Percentiles rank a stretch among this genome's conserved stretches.
These are phyloP conservation scores for Geotrypetes seraphini DNA, from an alignment of 2,797 vertebrate species.

Conservation along the genomic window DNA sequence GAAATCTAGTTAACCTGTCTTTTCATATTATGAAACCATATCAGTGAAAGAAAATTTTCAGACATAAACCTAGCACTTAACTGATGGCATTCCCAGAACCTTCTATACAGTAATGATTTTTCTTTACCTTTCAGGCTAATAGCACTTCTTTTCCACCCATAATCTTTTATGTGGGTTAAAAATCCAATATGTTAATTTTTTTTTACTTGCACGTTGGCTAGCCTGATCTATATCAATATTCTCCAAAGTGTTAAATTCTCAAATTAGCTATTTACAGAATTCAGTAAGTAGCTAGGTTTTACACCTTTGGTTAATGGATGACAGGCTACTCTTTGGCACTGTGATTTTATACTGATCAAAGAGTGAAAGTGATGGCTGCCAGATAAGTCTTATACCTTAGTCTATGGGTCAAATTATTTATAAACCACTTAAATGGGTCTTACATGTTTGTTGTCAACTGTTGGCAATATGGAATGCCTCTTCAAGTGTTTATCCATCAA, in stretches of 20 bases:
- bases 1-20: too few species aligned
- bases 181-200: slow-evolving; percentile 1
- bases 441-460: too few species aligned
- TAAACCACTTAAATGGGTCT: too few species aligned
- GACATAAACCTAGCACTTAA: too few species aligned
- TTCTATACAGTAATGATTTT: slow-evolving; percentile 15
- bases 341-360: slow-evolving; percentile 19
- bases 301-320: too few species aligned
- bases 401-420: too few species aligned
- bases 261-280: too few species aligned
- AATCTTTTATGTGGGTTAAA: slow-evolving; percentile 10
- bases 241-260: slow-evolving; percentile 1
- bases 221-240: slow-evolving; percentile 20
- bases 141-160: slow-evolving; percentile 4
- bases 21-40: too few species aligned
- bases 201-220: slow-evolving; percentile 20
- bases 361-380: neutral
- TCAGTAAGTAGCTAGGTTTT: too few species aligned
- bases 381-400: neutral
- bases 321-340: neutral
- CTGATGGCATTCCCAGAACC: slow-evolving; percentile 1
- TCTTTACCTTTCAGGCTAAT: slow-evolving; percentile 19
- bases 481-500: too few species aligned
- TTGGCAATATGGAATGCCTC: too few species aligned
- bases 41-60: too few species aligned